These are phyloP conservation scores for Pithys albifrons DNA, from an alignment of 2,113 vertebrate species.

Conservation along the genomic window DNA sequence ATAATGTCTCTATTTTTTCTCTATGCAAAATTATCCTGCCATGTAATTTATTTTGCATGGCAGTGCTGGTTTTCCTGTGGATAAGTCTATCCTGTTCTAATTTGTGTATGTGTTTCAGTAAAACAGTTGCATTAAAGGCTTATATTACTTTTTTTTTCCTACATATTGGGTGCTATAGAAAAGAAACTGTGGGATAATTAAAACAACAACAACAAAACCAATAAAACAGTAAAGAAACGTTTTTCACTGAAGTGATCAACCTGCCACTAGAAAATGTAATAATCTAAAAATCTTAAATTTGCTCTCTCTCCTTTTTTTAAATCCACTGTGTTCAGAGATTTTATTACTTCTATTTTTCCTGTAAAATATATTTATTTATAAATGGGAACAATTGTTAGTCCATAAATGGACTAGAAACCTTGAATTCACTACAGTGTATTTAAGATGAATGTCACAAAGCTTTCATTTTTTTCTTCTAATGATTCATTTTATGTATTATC, in stretches of 20 bases:
- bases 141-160: background rate
- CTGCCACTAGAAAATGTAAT: background rate
- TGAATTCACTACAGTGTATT: background rate
- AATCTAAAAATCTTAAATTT: background rate
- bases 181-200: background rate
- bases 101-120: background rate
- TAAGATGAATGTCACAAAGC: background rate
- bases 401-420: background rate
- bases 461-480: background rate
- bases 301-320: background rate
- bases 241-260: background rate
- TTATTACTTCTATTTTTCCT: background rate
- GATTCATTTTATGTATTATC: background rate
- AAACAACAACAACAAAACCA: rapidly evolving
- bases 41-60: background rate
- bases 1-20: background rate
- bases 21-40: background rate
- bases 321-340: background rate
- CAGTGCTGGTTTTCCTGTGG: background rate
- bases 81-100: background rate
- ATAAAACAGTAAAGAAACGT: background rate
- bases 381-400: background rate
- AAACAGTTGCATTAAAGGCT: background rate
- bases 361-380: background rate
- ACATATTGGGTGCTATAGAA: background rate